Percentiles rank a stretch among this genome's conserved stretches.
Evolutionary conservation across 1,140 invertebrate species (phyloP).

Genomic region (Drosophila truncata): DNA sequence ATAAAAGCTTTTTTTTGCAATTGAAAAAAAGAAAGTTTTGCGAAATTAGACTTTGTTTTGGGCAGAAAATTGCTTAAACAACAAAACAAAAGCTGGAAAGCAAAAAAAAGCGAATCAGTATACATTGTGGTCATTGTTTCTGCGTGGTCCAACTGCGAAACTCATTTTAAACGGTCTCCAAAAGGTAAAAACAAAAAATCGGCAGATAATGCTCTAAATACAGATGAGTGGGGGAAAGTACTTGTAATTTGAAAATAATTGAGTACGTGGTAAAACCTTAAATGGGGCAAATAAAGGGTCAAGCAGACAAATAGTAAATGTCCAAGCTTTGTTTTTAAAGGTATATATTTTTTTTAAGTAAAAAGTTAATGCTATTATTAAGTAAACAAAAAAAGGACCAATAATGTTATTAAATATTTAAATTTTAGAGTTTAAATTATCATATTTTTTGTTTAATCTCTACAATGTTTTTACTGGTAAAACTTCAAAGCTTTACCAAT

Average conservation of each 20-base stretch:
- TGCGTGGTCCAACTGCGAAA: constrained; percentile 38
- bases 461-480: background rate
- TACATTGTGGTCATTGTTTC: constrained; percentile 54
- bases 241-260: constrained; percentile 57
- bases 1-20: constrained; percentile 43
- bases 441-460: background rate
- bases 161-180: constrained; percentile 36
- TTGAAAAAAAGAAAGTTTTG: constrained; percentile 55
- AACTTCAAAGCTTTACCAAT: background rate
- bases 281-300: constrained; percentile 17
- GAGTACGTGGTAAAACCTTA: constrained; percentile 22
- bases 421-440: background rate
- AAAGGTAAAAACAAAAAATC: constrained; percentile 33
- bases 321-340: background rate
- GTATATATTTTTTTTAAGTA: no score
- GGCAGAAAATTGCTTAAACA: constrained; percentile 48
- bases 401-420: background rate
- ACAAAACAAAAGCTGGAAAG: constrained; percentile 26
- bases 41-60: constrained; percentile 58
- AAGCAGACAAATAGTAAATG: background rate
- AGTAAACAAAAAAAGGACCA: background rate
- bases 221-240: constrained; percentile 46
- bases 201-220: constrained; percentile 32
- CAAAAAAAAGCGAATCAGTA: constrained; percentile 18
- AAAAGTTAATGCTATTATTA: background rate